Evolutionary conservation across 2,797 vertebrate species (phyloP), one percentile per base, ranked within the genome.

Genomic region (Meriones psammophilus): DNA sequence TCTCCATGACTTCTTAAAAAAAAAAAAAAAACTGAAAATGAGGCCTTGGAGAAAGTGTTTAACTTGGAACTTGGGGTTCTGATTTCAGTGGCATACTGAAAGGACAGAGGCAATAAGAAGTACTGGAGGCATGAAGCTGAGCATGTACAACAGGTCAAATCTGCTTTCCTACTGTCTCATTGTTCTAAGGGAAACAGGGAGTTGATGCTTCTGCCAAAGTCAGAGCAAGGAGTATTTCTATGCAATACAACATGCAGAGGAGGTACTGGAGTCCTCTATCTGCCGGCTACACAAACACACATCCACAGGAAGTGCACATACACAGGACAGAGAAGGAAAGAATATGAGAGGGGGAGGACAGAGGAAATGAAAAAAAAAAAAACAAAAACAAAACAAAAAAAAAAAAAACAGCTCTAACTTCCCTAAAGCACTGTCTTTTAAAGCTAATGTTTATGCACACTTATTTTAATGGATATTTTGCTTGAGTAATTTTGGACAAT

Each of bases 401-500:
- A 33, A 18, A 79, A 94, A 9, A 87, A 0, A 12, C 58, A 87
- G 26, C 8, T 5, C 42, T n/a, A 33, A 20, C 26, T 69, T 74
- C 17, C 56, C 76, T 76, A 76, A 84, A 93, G 78, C 6, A 24
- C 73, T 93, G 22, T 81, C 87, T 86, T 95, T 85, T 74, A 94
- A 81, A 88, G 36, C 76, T 78, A 89, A 92, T 89, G 92, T 96
- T 71, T 66, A 96, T 66, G 20, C 60, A 92, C 26, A 12, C 50
- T 96, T 88, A 96, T 69, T 79, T 79, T 87, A 96, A 93, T 76
- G 92, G 62, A 79, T n/a, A 92, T 81, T 95, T 78, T 94, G 81
- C 89, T 91, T 92, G 28, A 74, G 62, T 83, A 77, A 92, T 91
- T 96, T 96, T 96, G 93, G 93, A 94, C 84, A 91, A 81, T 95